Percentiles rank a stretch among this genome's conserved stretches.
phyloP scores from a whole-genome alignment of 2,888 invertebrate species.

The Thymelicus sylvestris region DNA sequence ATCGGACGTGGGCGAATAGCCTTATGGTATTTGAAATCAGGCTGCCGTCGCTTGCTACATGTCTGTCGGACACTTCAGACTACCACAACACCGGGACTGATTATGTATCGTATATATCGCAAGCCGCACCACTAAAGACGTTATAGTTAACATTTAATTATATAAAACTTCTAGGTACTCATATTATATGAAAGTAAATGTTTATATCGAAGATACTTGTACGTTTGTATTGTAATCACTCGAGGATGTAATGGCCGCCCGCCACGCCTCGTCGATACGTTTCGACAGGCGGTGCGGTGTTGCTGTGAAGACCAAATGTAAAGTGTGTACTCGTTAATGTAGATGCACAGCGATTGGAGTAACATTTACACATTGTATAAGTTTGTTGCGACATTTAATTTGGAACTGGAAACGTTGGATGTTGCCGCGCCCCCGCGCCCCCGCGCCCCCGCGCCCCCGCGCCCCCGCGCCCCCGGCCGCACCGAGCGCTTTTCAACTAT shows the following conservation, averaged over 20 bases:
- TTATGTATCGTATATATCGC: slow-evolving; percentile 12
- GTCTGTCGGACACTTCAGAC: not conserved
- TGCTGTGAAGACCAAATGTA: slow-evolving; percentile 61
- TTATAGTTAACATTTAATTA: slow-evolving; percentile 61
- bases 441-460: slow-evolving; percentile 38
- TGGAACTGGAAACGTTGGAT: slow-evolving; percentile 22
- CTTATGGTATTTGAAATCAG: not conserved
- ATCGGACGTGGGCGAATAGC: too few species aligned
- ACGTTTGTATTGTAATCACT: slow-evolving; percentile 61
- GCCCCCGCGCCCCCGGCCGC: slow-evolving; percentile 45
- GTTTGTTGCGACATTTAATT: slow-evolving; percentile 55
- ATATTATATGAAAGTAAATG: slow-evolving; percentile 59
- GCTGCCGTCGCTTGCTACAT: not conserved
- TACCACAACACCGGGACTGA: not conserved
- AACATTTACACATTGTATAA: slow-evolving; percentile 52
- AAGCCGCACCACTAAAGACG: slow-evolving; percentile 54
- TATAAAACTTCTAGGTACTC: slow-evolving; percentile 59
- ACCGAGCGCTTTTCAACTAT: slow-evolving; percentile 47
- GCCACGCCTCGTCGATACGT: slow-evolving; percentile 13
- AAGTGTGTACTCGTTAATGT: slow-evolving; percentile 49
- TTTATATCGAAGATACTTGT: slow-evolving; percentile 65
- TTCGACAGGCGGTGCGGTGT: slow-evolving; percentile 37
- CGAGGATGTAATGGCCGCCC: slow-evolving; percentile 54
- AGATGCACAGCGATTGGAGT: slow-evolving; percentile 62
- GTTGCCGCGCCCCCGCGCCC: slow-evolving; percentile 40